Percentiles rank a stretch among this genome's conserved stretches.
phyloP scores from a whole-genome alignment of 2,888 invertebrate species.

The Crioceris asparagi region DNA sequence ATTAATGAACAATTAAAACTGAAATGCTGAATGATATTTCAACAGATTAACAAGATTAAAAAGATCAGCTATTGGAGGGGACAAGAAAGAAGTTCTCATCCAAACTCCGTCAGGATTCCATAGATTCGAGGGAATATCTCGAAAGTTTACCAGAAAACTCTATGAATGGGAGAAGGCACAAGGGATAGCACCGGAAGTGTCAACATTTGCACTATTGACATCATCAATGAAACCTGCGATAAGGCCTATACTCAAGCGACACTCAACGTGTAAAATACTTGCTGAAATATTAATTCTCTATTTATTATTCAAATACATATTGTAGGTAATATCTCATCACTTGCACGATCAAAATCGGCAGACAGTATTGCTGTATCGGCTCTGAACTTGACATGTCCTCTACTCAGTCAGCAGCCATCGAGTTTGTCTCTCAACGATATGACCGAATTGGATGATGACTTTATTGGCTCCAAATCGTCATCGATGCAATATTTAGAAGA shows the following conservation, averaged over 20 bases:
- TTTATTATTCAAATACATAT: no score
- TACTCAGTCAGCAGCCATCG: slow-evolving; percentile 56
- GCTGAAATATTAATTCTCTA: no score
- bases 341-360: slow-evolving; percentile 67
- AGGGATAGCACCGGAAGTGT: slow-evolving; percentile 75
- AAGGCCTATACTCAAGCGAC: slow-evolving; percentile 4
- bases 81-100: slow-evolving; percentile 63
- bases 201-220: slow-evolving; percentile 68
- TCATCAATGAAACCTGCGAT: slow-evolving; percentile 41
- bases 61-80: slow-evolving; percentile 43
- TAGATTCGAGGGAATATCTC: slow-evolving; percentile 75
- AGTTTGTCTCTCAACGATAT: slow-evolving; percentile 64
- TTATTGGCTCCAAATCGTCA: slow-evolving; percentile 30
- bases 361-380: slow-evolving; percentile 54
- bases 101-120: slow-evolving; percentile 75
- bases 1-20: slow-evolving; percentile 3
- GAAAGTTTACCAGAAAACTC: slow-evolving; percentile 79
- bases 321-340: slow-evolving; percentile 21
- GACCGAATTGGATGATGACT: slow-evolving; percentile 48
- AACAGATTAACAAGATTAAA: slow-evolving; percentile 47
- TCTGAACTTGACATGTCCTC: slow-evolving; percentile 35
- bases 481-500: slow-evolving; percentile 22
- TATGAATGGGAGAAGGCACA: slow-evolving; percentile 89
- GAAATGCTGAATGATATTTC: no score
- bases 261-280: slow-evolving; percentile 7